Percentiles rank a stretch among this genome's conserved stretches.
Conservation (phyloP, 2,113 vertebrate species). For the Crotalus viridis region DNA sequence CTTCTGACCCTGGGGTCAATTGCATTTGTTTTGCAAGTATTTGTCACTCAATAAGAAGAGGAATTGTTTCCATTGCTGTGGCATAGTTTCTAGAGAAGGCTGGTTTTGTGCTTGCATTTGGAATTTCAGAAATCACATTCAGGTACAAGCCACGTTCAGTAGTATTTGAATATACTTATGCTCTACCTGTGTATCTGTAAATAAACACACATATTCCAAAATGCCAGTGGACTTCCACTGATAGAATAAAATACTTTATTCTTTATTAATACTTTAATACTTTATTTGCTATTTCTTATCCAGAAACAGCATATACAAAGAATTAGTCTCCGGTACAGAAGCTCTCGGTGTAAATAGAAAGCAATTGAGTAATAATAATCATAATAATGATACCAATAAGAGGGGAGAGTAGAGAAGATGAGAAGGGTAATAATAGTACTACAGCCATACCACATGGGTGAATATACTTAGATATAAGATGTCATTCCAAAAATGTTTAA, state of each 20-base stretch:
- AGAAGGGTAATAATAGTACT: neutral
- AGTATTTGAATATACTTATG: neutral
- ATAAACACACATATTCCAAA: neutral
- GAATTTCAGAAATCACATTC: slow-evolving; percentile 2
- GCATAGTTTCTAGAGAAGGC: slow-evolving; percentile 14
- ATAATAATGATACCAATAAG: neutral
- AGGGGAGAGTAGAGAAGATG: neutral
- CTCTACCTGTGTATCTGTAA: neutral
- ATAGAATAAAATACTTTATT: too few species aligned
- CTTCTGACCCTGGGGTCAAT: neutral
- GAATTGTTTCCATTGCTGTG: neutral
- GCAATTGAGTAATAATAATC: neutral
- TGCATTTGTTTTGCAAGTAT: slow-evolving; percentile 3
- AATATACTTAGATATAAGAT: neutral
- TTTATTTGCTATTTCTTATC: too few species aligned
- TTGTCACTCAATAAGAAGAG: slow-evolving; percentile 22
- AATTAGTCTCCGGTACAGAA: neutral
- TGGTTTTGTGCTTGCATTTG: slow-evolving; percentile 20
- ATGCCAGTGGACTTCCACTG: neutral
- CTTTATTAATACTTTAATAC: too few species aligned
- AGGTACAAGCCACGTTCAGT: neutral
- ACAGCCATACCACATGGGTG: neutral
- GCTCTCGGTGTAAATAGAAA: neutral
- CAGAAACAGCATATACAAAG: neutral
- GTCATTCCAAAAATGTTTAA: neutral